Conservation (phyloP, 2,888 invertebrate species). For the Cistogaster globosa region DNA sequence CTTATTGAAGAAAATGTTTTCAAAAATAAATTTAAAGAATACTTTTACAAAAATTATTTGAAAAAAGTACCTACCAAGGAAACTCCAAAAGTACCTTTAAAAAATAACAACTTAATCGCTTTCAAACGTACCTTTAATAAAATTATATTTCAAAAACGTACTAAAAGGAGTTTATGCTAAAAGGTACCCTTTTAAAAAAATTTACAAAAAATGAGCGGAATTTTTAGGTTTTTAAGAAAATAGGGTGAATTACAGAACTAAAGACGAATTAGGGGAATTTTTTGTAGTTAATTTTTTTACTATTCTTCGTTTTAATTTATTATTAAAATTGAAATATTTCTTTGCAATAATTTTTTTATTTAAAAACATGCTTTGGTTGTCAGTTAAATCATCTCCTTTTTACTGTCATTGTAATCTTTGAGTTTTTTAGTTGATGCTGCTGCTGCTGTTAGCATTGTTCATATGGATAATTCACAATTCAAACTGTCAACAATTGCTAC, state of each 20-base stretch:
- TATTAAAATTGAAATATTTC: not conserved
- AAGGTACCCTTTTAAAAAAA: no score
- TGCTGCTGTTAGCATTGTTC: slow-evolving; percentile 66
- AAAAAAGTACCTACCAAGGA: not conserved
- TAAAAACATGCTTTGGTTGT: slow-evolving; percentile 12
- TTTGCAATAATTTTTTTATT: not conserved
- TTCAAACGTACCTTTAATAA: no score
- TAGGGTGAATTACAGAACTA: no score
- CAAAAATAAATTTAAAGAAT: no score
- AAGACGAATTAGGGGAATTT: no score
- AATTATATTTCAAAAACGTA: no score
- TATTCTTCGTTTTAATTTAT: not conserved
- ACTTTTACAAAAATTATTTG: no score
- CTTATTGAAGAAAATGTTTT: no score
- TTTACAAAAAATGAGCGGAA: no score
- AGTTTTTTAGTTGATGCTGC: slow-evolving; percentile 14
- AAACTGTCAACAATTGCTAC: slow-evolving; percentile 77
- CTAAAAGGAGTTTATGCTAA: no score
- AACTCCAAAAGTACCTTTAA: not conserved
- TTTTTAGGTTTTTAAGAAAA: no score
- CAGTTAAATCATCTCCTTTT: slow-evolving; percentile 56
- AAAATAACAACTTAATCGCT: not conserved
- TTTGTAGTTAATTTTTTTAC: not conserved
- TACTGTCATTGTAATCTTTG: slow-evolving; percentile 31
- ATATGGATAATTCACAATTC: slow-evolving; percentile 71